phyloP scores from a whole-genome alignment of 1,140 invertebrate species.

The Drosophila arawakana region DNA sequence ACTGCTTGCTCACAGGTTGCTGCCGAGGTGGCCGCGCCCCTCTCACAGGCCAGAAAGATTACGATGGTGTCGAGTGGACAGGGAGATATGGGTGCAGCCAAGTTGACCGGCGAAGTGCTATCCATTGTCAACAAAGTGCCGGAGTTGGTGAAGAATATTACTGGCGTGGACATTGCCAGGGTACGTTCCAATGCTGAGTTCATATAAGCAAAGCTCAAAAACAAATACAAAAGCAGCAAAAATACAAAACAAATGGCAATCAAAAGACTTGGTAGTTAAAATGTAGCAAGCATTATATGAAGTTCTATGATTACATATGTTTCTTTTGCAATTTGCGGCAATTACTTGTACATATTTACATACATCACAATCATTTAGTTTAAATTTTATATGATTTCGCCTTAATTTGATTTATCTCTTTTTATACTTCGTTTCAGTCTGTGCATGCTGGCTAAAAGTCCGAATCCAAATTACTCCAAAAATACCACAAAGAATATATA shows the following conservation, averaged over 20 bases:
- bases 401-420: slow-evolving; percentile 72
- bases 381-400: slow-evolving; percentile 56
- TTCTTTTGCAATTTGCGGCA: slow-evolving; percentile 27
- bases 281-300: slow-evolving; percentile 52
- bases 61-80: slow-evolving; percentile 97
- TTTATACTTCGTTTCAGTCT: slow-evolving; percentile 83
- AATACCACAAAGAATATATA: slow-evolving; percentile 35
- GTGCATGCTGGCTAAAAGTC: slow-evolving; percentile 84
- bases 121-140: slow-evolving; percentile 96
- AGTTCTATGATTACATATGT: slow-evolving; percentile 39
- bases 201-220: slow-evolving; percentile 64
- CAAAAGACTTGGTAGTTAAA: slow-evolving; percentile 77
- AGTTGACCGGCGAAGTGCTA: slow-evolving; percentile 96
- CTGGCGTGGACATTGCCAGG: slow-evolving; percentile 96
- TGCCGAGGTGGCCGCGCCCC: slow-evolving; percentile 96
- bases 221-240: slow-evolving; percentile 32
- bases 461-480: slow-evolving; percentile 59
- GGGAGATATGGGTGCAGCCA: slow-evolving; percentile 95
- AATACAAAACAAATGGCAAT: slow-evolving; percentile 75
- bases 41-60: slow-evolving; percentile 96
- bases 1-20: slow-evolving; percentile 89
- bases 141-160: slow-evolving; percentile 94
- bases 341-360: slow-evolving; percentile 36
- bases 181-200: slow-evolving; percentile 86
- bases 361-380: slow-evolving; percentile 44